Percentiles rank a stretch among this genome's conserved stretches.
These are phyloP conservation scores for Lucinisca nassula DNA, from an alignment of 2,888 invertebrate species.

Conservation along the genomic window DNA sequence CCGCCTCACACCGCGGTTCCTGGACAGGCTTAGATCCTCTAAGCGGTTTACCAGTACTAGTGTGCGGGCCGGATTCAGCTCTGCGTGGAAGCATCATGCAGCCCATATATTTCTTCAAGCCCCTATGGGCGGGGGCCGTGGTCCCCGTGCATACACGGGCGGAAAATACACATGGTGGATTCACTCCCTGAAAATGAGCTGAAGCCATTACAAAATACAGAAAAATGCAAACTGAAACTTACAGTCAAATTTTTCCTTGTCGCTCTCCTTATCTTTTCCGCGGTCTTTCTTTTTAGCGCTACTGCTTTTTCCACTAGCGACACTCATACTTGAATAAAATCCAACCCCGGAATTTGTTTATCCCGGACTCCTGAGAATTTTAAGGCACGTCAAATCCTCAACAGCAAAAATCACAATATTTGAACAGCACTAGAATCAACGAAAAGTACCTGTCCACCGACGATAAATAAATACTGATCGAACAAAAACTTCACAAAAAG, in stretches of 20 bases:
- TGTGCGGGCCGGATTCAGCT: too few species aligned
- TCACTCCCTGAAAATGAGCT: too few species aligned
- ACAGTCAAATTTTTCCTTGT: constrained; percentile 56
- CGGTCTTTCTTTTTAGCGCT: constrained; percentile 9
- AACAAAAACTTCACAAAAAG: not conserved
- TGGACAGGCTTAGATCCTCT: too few species aligned
- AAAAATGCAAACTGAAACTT: too few species aligned
- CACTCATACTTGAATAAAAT: not conserved
- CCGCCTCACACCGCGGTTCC: too few species aligned
- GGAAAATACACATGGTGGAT: too few species aligned
- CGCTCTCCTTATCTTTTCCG: constrained; percentile 15
- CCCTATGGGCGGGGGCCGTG: too few species aligned
- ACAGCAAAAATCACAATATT: not conserved
- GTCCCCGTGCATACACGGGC: too few species aligned
- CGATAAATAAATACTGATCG: not conserved
- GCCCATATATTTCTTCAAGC: too few species aligned
- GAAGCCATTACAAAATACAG: too few species aligned
- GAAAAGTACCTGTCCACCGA: not conserved
- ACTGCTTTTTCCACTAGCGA: not conserved
- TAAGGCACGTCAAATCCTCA: not conserved
- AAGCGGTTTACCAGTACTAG: too few species aligned
- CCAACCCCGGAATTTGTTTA: not conserved
- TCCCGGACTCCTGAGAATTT: not conserved
- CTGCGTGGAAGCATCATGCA: too few species aligned
- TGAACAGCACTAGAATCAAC: not conserved